These are phyloP conservation scores for Dynastes hyllus DNA, from an alignment of 2,888 invertebrate genomes.

Conservation along the genomic window DNA sequence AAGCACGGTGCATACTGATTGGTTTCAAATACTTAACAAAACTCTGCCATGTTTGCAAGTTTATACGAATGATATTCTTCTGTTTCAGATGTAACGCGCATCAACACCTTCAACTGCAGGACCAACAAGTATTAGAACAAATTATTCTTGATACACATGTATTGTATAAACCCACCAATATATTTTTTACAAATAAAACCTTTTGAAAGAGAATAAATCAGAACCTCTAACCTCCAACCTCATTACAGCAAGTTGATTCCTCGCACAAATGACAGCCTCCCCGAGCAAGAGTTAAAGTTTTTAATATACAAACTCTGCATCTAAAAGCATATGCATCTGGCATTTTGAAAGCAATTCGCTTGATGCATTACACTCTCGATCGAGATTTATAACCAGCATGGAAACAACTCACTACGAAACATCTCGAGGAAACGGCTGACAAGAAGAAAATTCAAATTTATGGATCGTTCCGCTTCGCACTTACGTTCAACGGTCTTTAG, in stretches of 20 bases:
- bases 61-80: background rate
- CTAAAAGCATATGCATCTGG: too few relatives aligned
- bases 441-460: constrained; percentile 30
- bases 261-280: too few relatives aligned
- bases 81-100: constrained; percentile 3
- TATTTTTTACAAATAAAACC: too few relatives aligned
- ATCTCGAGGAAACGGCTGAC: constrained; percentile 1
- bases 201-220: too few relatives aligned
- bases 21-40: too few relatives aligned
- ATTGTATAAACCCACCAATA: background rate
- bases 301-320: too few relatives aligned
- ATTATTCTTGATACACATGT: constrained; percentile 6
- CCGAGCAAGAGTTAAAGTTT: too few relatives aligned
- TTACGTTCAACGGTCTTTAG: constrained; percentile 18
- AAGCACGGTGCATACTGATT: too few relatives aligned
- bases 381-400: background rate
- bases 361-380: background rate
- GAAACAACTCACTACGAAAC: too few relatives aligned
- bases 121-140: background rate
- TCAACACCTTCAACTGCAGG: background rate
- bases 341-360: too few relatives aligned
- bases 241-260: too few relatives aligned
- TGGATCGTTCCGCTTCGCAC: constrained; percentile 18
- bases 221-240: too few relatives aligned
- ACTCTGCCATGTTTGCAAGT: background rate